phyloP scores from a whole-genome alignment of 2,113 vertebrate species.

The Apaloderma vittatum region DNA sequence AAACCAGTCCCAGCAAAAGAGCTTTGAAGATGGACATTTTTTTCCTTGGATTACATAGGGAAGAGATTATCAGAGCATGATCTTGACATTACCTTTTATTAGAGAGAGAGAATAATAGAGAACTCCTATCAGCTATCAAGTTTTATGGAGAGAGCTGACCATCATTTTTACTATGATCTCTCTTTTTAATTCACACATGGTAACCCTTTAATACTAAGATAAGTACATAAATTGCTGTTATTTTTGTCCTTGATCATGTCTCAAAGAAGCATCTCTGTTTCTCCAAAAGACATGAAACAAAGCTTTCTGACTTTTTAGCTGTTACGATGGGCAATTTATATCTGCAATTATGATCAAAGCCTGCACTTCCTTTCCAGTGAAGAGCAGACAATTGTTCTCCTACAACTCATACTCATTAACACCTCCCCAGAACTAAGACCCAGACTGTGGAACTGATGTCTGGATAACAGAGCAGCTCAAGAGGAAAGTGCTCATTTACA shows the following conservation, averaged over 20 bases:
- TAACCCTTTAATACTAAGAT: not conserved
- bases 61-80: not conserved
- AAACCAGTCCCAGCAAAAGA: not conserved
- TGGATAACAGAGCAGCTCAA: not conserved
- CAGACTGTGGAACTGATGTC: not conserved
- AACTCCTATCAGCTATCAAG: not conserved
- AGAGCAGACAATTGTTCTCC: slow-evolving; percentile 12
- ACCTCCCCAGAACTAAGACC: slow-evolving; percentile 2
- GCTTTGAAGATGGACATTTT: not conserved
- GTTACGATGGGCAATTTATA: slow-evolving; percentile 23
- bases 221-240: not conserved
- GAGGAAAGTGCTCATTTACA: not conserved
- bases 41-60: not conserved
- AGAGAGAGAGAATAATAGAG: fast-evolving
- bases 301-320: slow-evolving; percentile 12
- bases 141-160: not conserved
- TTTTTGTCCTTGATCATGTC: slow-evolving; percentile 22
- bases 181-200: not conserved
- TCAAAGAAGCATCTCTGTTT: slow-evolving; percentile 2
- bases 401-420: not conserved
- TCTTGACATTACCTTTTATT: not conserved
- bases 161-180: not conserved
- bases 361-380: not conserved
- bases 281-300: slow-evolving; percentile 11
- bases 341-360: slow-evolving; percentile 50